Conservation (phyloP, 2,113 vertebrate species). For the Limanda limanda region DNA sequence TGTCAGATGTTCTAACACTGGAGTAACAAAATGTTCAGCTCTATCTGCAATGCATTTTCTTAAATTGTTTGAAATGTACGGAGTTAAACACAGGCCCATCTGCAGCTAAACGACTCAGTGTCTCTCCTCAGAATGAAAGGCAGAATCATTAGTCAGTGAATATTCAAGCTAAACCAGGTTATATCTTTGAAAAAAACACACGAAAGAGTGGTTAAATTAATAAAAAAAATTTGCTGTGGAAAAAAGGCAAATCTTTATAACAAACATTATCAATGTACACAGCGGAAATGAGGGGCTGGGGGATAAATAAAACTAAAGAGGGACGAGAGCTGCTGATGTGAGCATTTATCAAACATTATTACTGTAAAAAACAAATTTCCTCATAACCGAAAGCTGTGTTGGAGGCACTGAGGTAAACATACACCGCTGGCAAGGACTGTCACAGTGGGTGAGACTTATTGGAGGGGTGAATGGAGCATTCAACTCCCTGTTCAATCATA, state of each 20-base stretch:
- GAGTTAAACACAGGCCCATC: background rate
- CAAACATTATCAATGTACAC: slow-evolving; percentile 9
- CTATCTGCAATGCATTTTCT: background rate
- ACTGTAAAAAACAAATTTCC: slow-evolving; percentile 1
- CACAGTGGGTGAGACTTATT: background rate
- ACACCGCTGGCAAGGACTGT: background rate
- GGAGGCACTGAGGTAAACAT: slow-evolving; percentile 12
- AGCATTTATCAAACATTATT: slow-evolving; percentile 10
- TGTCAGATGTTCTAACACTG: background rate
- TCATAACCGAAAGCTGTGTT: slow-evolving; percentile 13
- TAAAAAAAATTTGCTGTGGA: background rate
- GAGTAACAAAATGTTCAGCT: background rate
- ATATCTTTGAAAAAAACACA: background rate
- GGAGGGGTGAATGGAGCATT: background rate
- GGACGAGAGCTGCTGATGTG: background rate
- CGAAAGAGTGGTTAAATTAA: background rate
- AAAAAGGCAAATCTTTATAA: slow-evolving; percentile 33
- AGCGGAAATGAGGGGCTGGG: background rate
- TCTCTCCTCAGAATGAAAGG: background rate
- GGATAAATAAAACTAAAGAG: background rate
- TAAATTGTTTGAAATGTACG: no score
- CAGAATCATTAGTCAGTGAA: slow-evolving; percentile 8
- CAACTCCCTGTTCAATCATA: slow-evolving; percentile 19
- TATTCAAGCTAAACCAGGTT: slow-evolving; percentile 34
- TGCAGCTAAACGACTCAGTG: background rate